Conservation (phyloP, 92 coral and sea anemone genomes). For the Isaurus tuberculatus region DNA sequence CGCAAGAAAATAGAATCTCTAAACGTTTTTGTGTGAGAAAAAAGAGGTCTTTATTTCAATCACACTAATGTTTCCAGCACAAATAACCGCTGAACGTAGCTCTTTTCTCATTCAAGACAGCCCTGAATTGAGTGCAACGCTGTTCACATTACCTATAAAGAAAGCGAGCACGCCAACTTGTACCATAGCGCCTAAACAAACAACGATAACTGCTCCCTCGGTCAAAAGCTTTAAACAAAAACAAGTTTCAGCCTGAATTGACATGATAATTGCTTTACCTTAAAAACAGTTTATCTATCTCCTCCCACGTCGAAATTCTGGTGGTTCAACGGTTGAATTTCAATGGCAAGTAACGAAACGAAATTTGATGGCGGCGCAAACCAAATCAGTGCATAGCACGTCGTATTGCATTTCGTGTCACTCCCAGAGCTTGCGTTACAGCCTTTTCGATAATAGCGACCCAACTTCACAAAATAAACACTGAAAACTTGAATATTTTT, state of each 20-base stretch:
- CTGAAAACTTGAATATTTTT: constrained; percentile 1
- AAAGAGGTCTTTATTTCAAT: not conserved
- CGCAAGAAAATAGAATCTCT: constrained; percentile 33
- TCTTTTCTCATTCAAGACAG: not conserved
- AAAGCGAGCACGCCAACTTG: constrained; percentile 19
- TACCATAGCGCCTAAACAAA: constrained; percentile 1
- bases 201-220: not conserved
- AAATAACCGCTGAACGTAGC: not conserved
- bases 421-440: constrained; percentile 48
- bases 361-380: constrained; percentile 38
- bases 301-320: not conserved
- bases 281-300: not conserved
- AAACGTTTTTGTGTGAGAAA: not conserved
- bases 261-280: not conserved
- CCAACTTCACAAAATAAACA: constrained; percentile 20
- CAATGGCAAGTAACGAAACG: not conserved
- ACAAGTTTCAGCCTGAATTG: constrained; percentile 13
- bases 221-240: constrained; percentile 6
- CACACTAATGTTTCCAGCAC: not conserved
- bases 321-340: not conserved
- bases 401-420: constrained; percentile 39
- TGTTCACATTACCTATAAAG: constrained; percentile 19
- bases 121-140: not conserved
- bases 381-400: not conserved
- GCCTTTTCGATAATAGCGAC: constrained; percentile 13